Evolutionary conservation across 2,888 invertebrate species (phyloP).

Genomic region (Galerucella nymphaeae): DNA sequence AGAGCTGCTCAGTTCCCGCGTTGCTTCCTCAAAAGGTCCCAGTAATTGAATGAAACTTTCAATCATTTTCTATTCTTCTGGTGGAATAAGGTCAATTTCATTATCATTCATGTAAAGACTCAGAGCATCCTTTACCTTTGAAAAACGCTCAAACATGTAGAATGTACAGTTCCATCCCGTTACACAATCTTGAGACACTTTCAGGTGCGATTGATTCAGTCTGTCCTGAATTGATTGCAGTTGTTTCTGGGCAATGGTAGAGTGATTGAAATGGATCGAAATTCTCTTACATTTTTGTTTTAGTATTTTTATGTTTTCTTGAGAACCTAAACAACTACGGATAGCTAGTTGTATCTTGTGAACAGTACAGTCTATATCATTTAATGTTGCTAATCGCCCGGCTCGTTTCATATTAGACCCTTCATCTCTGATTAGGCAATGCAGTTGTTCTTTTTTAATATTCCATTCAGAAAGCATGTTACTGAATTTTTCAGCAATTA

Average conservation of each 20-base stretch:
- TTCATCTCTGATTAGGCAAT: slow-evolving; percentile 11
- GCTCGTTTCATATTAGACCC: slow-evolving; percentile 19
- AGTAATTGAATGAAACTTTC: slow-evolving; percentile 15
- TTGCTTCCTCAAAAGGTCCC: slow-evolving; percentile 21
- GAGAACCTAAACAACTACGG: slow-evolving; percentile 11
- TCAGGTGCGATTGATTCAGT: slow-evolving; percentile 17
- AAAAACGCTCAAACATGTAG: slow-evolving; percentile 7
- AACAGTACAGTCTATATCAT: slow-evolving; percentile 12
- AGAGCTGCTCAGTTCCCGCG: slow-evolving; percentile 20
- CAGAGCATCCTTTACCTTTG: slow-evolving; percentile 19
- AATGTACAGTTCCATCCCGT: slow-evolving; percentile 22
- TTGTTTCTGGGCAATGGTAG: slow-evolving; percentile 15
- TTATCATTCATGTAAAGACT: slow-evolving; percentile 19
- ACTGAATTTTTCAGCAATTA: slow-evolving; percentile 16
- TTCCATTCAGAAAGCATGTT: slow-evolving; percentile 16
- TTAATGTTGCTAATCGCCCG: slow-evolving; percentile 1
- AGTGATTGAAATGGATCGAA: slow-evolving; percentile 13
- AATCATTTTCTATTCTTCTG: slow-evolving; percentile 23
- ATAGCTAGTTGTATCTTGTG: slow-evolving; percentile 14
- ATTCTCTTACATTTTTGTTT: slow-evolving; percentile 12
- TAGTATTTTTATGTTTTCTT: slow-evolving; percentile 8
- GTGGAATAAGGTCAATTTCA: slow-evolving; percentile 15
- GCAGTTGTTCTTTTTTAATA: slow-evolving; percentile 16
- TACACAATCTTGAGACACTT: slow-evolving; percentile 25
- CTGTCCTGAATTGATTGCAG: slow-evolving; percentile 12